Conservation (phyloP, 2,113 vertebrate genomes). For the Tyto alba region DNA sequence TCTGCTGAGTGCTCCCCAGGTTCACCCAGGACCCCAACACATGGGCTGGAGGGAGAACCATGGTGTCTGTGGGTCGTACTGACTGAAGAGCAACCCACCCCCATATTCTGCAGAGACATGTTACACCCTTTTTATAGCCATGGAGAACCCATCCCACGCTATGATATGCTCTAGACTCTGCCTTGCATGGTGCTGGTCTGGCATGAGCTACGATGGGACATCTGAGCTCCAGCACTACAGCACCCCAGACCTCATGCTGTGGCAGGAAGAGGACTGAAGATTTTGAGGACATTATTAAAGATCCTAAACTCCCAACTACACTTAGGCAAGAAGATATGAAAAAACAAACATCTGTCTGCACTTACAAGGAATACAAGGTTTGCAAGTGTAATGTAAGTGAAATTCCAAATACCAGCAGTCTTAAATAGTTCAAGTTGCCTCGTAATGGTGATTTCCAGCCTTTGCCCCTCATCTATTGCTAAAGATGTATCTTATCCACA, state of each 20-base stretch:
- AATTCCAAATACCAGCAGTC: not conserved
- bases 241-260: not conserved
- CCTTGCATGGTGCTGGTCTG: not conserved
- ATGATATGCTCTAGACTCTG: not conserved
- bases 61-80: fast-evolving
- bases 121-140: not conserved
- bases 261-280: not conserved
- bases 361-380: not conserved
- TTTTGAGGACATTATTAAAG: not conserved
- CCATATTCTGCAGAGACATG: not conserved
- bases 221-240: not conserved
- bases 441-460: not conserved
- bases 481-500: not conserved
- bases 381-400: not conserved
- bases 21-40: not conserved
- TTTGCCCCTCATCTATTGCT: not conserved
- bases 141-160: not conserved
- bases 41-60: not conserved
- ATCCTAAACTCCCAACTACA: not conserved
- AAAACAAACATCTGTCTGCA: not conserved
- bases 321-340: not conserved
- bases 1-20: not conserved
- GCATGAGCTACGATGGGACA: not conserved
- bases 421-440: not conserved
- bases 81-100: not conserved